A percentile compares a stretch with the other conserved stretches of the same genome.
Conservation (phyloP, 2,888 invertebrate species). For the Chalcis sispes region DNA sequence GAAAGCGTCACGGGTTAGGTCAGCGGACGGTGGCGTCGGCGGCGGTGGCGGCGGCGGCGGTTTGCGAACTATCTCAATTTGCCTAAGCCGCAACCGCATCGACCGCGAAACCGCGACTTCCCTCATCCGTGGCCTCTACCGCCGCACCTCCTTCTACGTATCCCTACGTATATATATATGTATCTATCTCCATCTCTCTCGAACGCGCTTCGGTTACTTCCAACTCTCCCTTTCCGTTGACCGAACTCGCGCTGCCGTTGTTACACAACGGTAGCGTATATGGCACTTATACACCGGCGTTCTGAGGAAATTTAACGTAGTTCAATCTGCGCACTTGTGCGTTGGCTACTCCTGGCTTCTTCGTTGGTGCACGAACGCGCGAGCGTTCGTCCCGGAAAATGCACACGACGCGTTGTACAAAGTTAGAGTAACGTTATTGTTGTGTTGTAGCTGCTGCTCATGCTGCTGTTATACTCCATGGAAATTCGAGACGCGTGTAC, state of each 20-base stretch:
- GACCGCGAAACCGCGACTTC: constrained; percentile 71
- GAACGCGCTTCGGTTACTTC: not conserved
- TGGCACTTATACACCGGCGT: not conserved
- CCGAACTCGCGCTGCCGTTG: constrained; percentile 25
- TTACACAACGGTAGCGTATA: not conserved
- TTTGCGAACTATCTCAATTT: constrained; percentile 76
- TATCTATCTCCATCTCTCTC: not conserved
- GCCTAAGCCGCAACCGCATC: constrained; percentile 70
- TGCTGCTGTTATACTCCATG: not conserved
- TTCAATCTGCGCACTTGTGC: no score
- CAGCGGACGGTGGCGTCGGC: constrained; percentile 63
- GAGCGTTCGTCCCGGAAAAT: constrained; percentile 6
- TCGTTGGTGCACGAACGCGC: no score
- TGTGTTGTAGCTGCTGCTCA: constrained; percentile 18
- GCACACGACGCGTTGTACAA: not conserved
- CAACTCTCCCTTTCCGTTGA: constrained; percentile 44
- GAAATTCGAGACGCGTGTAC: constrained; percentile 27
- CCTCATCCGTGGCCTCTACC: constrained; percentile 63
- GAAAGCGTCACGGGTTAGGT: constrained; percentile 62
- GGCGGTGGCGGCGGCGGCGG: constrained; percentile 61
- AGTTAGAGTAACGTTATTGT: not conserved
- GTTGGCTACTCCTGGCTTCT: no score
- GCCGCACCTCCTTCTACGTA: constrained; percentile 12
- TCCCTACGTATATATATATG: no score
- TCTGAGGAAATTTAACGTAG: constrained; percentile 10